A percentile compares a stretch with the other conserved stretches of the same genome.
phyloP scores from a whole-genome alignment of 1,140 invertebrate species.

The Coelopa frigida region DNA sequence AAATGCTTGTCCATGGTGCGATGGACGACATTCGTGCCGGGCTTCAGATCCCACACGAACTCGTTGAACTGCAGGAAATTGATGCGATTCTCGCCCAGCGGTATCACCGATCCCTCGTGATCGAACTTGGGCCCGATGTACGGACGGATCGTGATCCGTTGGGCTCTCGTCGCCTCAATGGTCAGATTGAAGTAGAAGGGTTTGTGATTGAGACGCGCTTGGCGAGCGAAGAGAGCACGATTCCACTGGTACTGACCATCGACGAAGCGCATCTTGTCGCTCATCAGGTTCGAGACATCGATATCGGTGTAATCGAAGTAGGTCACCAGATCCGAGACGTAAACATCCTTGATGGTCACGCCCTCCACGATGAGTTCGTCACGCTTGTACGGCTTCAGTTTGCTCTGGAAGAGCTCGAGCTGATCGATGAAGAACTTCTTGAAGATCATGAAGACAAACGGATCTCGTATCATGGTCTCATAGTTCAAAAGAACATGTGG shows the following conservation, averaged over 20 bases:
- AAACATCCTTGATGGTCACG: constrained; percentile 45
- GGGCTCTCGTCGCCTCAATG: constrained; percentile 43
- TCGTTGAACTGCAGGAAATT: not conserved
- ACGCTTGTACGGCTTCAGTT: constrained; percentile 43
- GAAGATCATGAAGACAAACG: constrained; percentile 54
- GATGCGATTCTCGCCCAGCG: not conserved
- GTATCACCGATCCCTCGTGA: constrained; percentile 28
- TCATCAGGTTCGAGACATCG: constrained; percentile 55
- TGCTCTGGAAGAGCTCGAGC: constrained; percentile 49
- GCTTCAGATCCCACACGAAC: not conserved
- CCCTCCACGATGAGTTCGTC: constrained; percentile 51
- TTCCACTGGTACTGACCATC: not conserved
- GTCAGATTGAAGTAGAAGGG: constrained; percentile 50
- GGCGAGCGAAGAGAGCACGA: constrained; percentile 19
- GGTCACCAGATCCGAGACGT: constrained; percentile 47
- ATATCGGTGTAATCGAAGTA: constrained; percentile 60
- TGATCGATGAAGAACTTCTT: constrained; percentile 49
- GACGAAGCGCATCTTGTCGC: constrained; percentile 18
- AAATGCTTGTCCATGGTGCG: not conserved
- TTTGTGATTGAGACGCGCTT: constrained; percentile 52
- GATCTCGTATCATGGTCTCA: constrained; percentile 53
- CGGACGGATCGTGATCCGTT: constrained; percentile 45
- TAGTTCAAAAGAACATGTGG: constrained; percentile 41
- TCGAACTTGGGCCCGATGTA: constrained; percentile 51
- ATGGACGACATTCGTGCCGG: not conserved